Evolutionary conservation across 2,113 vertebrate genomes (phyloP).

Genomic region (Lampris incognitus): DNA sequence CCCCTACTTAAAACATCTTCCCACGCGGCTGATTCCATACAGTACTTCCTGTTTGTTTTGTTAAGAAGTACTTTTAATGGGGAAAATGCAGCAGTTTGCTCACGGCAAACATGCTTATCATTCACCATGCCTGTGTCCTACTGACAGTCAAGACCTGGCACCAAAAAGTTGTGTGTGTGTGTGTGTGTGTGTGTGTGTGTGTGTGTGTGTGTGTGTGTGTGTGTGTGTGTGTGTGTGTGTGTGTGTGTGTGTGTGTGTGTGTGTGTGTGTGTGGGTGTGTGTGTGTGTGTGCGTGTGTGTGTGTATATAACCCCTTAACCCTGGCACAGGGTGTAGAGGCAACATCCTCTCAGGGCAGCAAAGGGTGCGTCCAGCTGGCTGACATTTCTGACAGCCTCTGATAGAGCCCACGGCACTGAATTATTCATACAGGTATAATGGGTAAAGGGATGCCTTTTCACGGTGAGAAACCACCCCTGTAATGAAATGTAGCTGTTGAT

Average conservation of each 20-base stretch:
- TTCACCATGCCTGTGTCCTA: constrained; percentile 37
- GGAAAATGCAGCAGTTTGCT: constrained; percentile 11
- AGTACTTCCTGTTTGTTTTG: not conserved
- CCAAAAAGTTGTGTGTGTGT: constrained; percentile 58
- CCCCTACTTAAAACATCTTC: not conserved
- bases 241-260: constrained; percentile 20
- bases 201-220: constrained; percentile 23
- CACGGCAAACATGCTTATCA: constrained; percentile 28
- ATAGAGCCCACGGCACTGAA: constrained; percentile 72
- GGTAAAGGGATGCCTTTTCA: constrained; percentile 72
- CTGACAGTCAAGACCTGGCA: constrained; percentile 32
- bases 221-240: constrained; percentile 10
- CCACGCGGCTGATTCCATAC: constrained; percentile 1
- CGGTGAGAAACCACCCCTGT: constrained; percentile 51
- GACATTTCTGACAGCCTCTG: constrained; percentile 80
- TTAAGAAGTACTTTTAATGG: not conserved
- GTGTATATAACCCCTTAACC: constrained; percentile 47
- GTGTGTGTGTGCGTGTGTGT: constrained; percentile 28
- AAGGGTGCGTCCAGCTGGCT: constrained; percentile 62
- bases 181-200: constrained; percentile 12
- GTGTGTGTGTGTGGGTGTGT: constrained; percentile 22
- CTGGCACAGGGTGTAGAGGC: constrained; percentile 62
- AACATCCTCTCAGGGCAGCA: constrained; percentile 64
- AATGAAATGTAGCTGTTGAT: constrained; percentile 64
- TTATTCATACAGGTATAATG: constrained; percentile 77